Base-by-base conservation (phyloP, 2,797 vertebrate species). In the Myoxocephalus aenaeus region DNA sequence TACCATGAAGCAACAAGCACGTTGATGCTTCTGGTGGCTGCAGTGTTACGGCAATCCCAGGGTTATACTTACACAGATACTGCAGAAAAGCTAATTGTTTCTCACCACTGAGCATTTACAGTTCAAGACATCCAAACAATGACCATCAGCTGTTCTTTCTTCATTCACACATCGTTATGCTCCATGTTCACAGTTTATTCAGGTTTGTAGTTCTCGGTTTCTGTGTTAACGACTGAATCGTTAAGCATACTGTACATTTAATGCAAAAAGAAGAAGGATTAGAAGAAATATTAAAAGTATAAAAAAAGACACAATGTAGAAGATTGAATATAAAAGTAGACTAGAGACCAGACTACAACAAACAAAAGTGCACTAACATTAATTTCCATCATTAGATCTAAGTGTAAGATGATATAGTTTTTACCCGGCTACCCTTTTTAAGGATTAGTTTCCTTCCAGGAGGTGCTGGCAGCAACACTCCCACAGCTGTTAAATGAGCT, bases 371-470 rank as follows among this genome's bases (percentile, higher is more conserved):
- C 50, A 25, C 22, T 22, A 25, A 25, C 25, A 25, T 22, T 7
- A 34, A 77, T 54, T 74, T 12, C n/a, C 29, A 13, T 25, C 72
- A 68, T 22, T 29, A 46, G 7, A 59, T 51, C 57, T 65, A 65
- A 38, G 4, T 65, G 27, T 58, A 27, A 65, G 20, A 54, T 50
- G 34, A 42, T 10, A 32, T 15, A 8, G 8, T 46, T 65, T 53
- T 25, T 32, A 50, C 13, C 46, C 18, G 8, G 50, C 27, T 20
- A 25, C 17, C 2, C 0, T 61, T 66, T 46, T 32, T 5, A 57
- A 46, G 20, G 29, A 34, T 17, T 40, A 20, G 48, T 65, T 68
- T 78, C 14, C 34, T 46, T 22, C 25, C 20, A 65, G 38, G 36
- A 51, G 40, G n/a, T 13, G 36, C 42, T 13, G 13, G 7, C 46